phyloP scores from a whole-genome alignment of 2,113 vertebrate species.

The Aramus guarauna region DNA sequence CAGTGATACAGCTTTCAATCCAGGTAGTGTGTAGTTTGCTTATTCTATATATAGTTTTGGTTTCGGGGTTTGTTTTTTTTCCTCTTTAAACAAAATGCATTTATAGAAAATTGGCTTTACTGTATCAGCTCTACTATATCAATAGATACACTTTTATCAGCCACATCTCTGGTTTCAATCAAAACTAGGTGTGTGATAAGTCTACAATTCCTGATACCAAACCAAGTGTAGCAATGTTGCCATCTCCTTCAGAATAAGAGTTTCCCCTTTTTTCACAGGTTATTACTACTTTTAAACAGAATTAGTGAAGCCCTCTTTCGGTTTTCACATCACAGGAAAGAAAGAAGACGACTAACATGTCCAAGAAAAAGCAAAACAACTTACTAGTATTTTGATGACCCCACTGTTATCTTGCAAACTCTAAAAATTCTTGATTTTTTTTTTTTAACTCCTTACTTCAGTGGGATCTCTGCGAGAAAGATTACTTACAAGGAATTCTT shows the following conservation, averaged over 20 bases:
- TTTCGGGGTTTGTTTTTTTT: not conserved
- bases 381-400: not conserved
- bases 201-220: not conserved
- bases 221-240: not conserved
- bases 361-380: not conserved
- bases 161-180: not conserved
- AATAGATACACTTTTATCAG: not conserved
- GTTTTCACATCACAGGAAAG: not conserved
- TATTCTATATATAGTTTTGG: not conserved
- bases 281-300: not conserved
- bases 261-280: not conserved
- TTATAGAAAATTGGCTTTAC: not conserved
- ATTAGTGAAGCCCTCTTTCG: not conserved
- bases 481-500: not conserved
- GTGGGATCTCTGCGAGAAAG: not conserved
- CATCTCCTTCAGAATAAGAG: not conserved
- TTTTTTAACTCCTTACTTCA: not conserved
- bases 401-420: not conserved
- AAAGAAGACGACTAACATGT: not conserved
- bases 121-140: not conserved
- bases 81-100: not conserved
- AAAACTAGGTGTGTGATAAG: not conserved
- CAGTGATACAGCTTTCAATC: not conserved
- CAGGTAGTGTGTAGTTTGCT: not conserved
- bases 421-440: not conserved